These are phyloP conservation scores for Chelonus formosanus DNA, from an alignment of 2,888 invertebrate genomes.

Conservation along the genomic window DNA sequence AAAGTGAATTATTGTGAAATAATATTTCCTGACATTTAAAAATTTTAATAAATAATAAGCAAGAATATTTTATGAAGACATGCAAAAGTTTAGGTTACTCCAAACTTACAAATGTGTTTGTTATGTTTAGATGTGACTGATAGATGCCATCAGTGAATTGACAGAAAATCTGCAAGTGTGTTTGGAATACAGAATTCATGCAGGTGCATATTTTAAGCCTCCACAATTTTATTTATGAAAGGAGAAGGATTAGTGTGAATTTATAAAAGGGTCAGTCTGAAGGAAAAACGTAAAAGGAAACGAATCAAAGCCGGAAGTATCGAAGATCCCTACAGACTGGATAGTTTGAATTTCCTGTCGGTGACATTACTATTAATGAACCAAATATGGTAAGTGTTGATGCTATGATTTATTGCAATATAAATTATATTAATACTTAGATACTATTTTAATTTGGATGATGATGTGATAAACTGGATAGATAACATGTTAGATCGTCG, in stretches of 20 bases:
- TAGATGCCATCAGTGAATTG: slow-evolving; percentile 5
- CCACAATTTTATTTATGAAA: background rate
- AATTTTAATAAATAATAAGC: no score
- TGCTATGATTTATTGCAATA: background rate
- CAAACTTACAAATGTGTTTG: background rate
- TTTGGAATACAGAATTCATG: background rate
- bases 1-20: no score
- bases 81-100: background rate
- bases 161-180: background rate
- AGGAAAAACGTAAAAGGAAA: slow-evolving; percentile 11
- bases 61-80: background rate
- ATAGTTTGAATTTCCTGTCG: slow-evolving; percentile 36
- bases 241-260: no score
- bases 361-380: background rate
- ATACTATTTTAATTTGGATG: background rate
- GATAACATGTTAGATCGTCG: slow-evolving; percentile 15
- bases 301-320: slow-evolving; percentile 34
- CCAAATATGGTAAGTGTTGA: background rate
- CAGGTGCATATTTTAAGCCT: background rate
- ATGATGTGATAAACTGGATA: background rate
- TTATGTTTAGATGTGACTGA: slow-evolving; percentile 1
- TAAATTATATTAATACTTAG: no score
- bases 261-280: no score
- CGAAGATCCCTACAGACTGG: slow-evolving; percentile 37
- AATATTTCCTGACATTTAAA: no score